phyloP scores from a whole-genome alignment of 2,113 vertebrate genomes.

The Bungarus multicinctus region DNA sequence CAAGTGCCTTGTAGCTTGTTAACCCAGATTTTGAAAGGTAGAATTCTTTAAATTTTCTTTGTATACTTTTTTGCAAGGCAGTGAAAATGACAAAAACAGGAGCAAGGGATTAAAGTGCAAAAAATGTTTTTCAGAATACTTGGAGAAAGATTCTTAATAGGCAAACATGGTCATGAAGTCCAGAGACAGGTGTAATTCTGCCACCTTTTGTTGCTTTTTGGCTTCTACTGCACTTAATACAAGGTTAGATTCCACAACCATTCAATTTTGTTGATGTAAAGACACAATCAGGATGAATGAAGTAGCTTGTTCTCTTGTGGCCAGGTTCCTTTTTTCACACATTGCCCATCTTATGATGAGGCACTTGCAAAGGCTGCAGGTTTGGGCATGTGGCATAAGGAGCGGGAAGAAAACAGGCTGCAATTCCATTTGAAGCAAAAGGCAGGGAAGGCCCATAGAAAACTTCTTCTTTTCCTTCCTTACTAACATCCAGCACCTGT shows the following conservation, averaged over 20 bases:
- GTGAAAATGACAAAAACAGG: conserved; percentile 17
- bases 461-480: conserved; percentile 91
- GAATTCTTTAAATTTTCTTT: conserved; percentile 24
- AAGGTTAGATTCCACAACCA: conserved; percentile 49
- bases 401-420: conserved; percentile 92
- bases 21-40: conserved; percentile 3
- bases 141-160: conserved; percentile 41
- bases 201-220: conserved; percentile 27
- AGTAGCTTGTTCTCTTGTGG: background rate
- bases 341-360: conserved; percentile 90
- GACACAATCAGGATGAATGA: background rate
- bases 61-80: conserved; percentile 45
- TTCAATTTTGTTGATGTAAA: conserved; percentile 20
- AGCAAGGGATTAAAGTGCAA: conserved; percentile 31
- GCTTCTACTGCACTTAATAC: conserved; percentile 46
- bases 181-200: background rate
- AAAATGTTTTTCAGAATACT: conserved; percentile 33
- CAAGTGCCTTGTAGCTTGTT: background rate
- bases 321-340: conserved; percentile 57
- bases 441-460: conserved; percentile 95
- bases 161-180: conserved; percentile 35
- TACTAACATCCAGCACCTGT: conserved; percentile 92
- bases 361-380: conserved; percentile 93
- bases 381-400: conserved; percentile 92
- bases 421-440: conserved; percentile 94